Evolutionary conservation across 2,888 invertebrate genomes (phyloP).

Genomic region (Escarpia spicata): DNA sequence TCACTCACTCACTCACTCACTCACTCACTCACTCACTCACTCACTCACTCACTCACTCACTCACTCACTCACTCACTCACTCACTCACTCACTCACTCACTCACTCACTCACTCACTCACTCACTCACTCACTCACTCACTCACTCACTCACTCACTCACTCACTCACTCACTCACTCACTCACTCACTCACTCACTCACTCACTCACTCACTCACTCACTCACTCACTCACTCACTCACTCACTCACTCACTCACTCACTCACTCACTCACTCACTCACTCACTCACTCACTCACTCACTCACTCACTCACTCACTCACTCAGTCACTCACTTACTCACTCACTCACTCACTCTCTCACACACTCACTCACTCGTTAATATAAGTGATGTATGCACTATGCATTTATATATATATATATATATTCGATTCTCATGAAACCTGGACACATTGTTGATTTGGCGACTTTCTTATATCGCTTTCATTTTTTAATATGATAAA

Average conservation of each 20-base stretch:
- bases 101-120: background rate
- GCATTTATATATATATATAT: too few relatives aligned
- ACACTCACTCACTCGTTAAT: too few relatives aligned
- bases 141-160: background rate
- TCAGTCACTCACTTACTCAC: background rate
- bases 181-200: too few relatives aligned
- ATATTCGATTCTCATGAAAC: too few relatives aligned
- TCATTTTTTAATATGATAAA: too few relatives aligned
- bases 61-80: conserved; percentile 4
- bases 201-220: background rate
- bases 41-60: conserved; percentile 4
- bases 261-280: conserved; percentile 4
- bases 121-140: background rate
- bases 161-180: background rate
- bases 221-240: background rate
- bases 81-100: background rate
- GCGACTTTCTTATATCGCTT: too few relatives aligned
- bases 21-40: conserved; percentile 2
- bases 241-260: background rate
- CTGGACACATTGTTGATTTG: too few relatives aligned
- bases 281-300: conserved; percentile 2
- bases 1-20: background rate
- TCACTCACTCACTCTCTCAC: too few relatives aligned
- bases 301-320: background rate
- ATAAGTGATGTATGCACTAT: too few relatives aligned